Percentiles rank a stretch among this genome's conserved stretches.
phyloP scores from a whole-genome alignment of 2,797 vertebrate genomes.

The Coranthus polyacanthus region DNA sequence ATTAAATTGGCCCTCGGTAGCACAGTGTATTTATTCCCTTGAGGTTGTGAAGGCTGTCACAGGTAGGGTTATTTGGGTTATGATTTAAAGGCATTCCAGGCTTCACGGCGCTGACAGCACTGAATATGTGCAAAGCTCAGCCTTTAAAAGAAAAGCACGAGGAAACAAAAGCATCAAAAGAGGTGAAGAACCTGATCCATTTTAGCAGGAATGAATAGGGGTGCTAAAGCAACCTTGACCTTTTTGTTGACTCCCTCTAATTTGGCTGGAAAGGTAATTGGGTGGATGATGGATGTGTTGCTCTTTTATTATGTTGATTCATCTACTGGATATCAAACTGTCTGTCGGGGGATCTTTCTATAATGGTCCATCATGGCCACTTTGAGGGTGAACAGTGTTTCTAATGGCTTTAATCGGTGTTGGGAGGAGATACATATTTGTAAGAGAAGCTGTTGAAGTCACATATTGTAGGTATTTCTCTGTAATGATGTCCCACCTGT shows the following conservation, averaged over 20 bases:
- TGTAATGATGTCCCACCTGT: neutral
- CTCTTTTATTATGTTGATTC: constrained; percentile 76
- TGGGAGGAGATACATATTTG: constrained; percentile 37
- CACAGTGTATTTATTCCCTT: constrained; percentile 41
- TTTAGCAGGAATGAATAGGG: constrained; percentile 35
- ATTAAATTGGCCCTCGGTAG: constrained; percentile 52
- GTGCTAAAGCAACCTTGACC: constrained; percentile 60
- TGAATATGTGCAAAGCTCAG: constrained; percentile 25
- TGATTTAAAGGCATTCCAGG: constrained; percentile 36
- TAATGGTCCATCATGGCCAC: constrained; percentile 49
- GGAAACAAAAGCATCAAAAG: constrained; percentile 33
- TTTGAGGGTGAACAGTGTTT: constrained; percentile 37
- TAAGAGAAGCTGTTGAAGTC: constrained; percentile 26
- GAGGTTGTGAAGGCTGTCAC: constrained; percentile 44
- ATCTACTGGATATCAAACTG: constrained; percentile 58
- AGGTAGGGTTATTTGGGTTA: constrained; percentile 34
- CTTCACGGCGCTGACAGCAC: constrained; percentile 22
- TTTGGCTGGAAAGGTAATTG: constrained; percentile 75
- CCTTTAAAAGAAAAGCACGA: constrained; percentile 13
- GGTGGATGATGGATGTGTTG: constrained; percentile 70
- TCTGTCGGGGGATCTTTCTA: constrained; percentile 59
- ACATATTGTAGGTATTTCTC: constrained; percentile 1
- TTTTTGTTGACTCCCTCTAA: constrained; percentile 67
- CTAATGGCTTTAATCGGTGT: constrained; percentile 59
- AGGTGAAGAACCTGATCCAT: constrained; percentile 15